Evolutionary conservation across 2,888 invertebrate genomes (phyloP).

Genomic region (Prostheceraeus crozeri): DNA sequence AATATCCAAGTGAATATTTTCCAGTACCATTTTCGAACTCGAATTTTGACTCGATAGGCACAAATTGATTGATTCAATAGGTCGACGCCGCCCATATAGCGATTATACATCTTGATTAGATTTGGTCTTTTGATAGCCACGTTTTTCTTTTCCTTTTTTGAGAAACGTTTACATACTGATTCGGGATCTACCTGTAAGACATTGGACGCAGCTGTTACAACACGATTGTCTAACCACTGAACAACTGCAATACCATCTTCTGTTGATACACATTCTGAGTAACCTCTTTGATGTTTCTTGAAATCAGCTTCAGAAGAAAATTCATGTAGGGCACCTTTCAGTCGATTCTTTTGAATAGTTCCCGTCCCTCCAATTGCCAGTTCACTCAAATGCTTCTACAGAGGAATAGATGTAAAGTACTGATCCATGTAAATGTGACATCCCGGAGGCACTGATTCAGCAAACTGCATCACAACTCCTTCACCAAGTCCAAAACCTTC

Average conservation of each 20-base stretch:
- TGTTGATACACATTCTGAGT: not conserved
- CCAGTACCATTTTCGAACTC: slow-evolving; percentile 37
- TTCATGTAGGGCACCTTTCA: slow-evolving; percentile 5
- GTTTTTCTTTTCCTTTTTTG: slow-evolving; percentile 16
- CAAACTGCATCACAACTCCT: not conserved
- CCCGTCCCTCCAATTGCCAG: not conserved
- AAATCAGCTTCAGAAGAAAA: slow-evolving; percentile 4
- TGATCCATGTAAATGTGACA: slow-evolving; percentile 12
- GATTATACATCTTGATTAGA: slow-evolving; percentile 3
- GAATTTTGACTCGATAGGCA: no score
- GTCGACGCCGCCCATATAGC: slow-evolving; percentile 14
- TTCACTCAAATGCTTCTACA: not conserved
- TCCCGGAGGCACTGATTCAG: slow-evolving; percentile 1
- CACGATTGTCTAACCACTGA: slow-evolving; percentile 15
- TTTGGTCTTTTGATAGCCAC: not conserved
- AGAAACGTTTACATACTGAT: slow-evolving; percentile 6
- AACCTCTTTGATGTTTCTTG: slow-evolving; percentile 9
- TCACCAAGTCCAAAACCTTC: slow-evolving; percentile 9
- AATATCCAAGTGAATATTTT: slow-evolving; percentile 4
- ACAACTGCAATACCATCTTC: slow-evolving; percentile 11
- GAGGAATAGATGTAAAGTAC: slow-evolving; percentile 1
- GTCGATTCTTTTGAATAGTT: slow-evolving; percentile 13
- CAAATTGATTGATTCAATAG: no score
- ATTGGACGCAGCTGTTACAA: slow-evolving; percentile 14
- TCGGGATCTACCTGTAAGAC: not conserved